Base-by-base conservation (phyloP, 2,888 invertebrate species). In the Coleophora flavipennella region DNA sequence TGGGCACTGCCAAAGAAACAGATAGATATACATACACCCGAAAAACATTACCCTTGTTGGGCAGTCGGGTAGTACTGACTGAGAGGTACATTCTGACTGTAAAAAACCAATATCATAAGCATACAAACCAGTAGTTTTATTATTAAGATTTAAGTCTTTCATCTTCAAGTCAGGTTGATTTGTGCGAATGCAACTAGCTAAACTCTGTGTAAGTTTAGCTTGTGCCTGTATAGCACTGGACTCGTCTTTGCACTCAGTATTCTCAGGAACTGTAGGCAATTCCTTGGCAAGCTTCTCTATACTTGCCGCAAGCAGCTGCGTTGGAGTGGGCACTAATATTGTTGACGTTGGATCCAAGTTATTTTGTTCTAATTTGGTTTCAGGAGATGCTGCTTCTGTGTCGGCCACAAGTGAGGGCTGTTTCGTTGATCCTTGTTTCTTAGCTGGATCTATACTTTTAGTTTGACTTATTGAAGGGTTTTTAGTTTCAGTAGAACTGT, bases 61-160 rank as follows among this genome's bases (percentile, higher is more conserved):
- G n/a, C 3, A 29, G 10, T 10, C 3, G 3, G 29, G n/a, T 11
- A n/a, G 10, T 29, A 29, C 8, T 11, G 10, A 29, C 29, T 10
- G 29, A 11, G 10, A 29, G 10, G 42, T 34, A 13, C 31, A 41
- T 33, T 33, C n/a, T n/a, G n/a, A n/a, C 33, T 33, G 39, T 11
- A 42, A 31, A 13, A 37, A 11, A 31, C 32, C 28, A 35, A 38
- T 14, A 8, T 31, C 25, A 27, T 13, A 29, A 25, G 28, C 32
- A 33, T 43, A 69, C 70, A 50, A 55, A 83, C 83, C 83, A 70
- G 74, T 59, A 46, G 67, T 55, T 49, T 74, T 74, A 67, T 60
- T 78, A 45, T 78, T 81, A 45, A 75, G 65, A 54, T 81, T 79
- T 56, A 78, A 71, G 74, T 83, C 83, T 72, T 79, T 83, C 80